Base-by-base conservation (phyloP, 2,113 vertebrate species). In the Rhabdomys dilectus region DNA sequence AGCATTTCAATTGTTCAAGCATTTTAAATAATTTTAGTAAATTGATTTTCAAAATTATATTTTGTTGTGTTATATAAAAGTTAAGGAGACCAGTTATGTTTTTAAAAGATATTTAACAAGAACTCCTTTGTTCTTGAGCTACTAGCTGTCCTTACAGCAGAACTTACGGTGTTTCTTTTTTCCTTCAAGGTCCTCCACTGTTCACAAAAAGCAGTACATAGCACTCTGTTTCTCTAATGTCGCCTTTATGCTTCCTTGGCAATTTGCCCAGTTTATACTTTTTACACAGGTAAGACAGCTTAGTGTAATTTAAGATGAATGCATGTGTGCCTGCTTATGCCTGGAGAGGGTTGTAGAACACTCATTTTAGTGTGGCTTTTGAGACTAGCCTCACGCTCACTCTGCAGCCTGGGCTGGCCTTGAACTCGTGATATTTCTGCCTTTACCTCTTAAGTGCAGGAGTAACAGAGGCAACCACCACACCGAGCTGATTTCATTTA, bases 261-360 rank as follows among this genome's bases (percentile, higher is more conserved):
- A 99, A 98, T 99, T 99, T 94, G 99, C 99, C 97, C 99, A 99
- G 98, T 99, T 99, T 97, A 99, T 99, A 96, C 99, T 99, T 97
- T 99, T 99, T 93, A 99, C 99, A 84, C 99, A 99, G 99, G 99
- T 99, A 98, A 99, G 98, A 68, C 45, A 8, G 48, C 87, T 88
- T 60, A 60, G 82, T 39, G 22, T 85, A 19, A 81, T 70, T 53
- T 29, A 82, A 81, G 3, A 24, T 45, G 4, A 72, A 66, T 88
- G 21, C 34, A 73, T 1, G 9, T 64, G 64, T 1, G 7, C 91
- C 26, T 70, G 3, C 7, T 72, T 91, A 22, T 80, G 93, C 86
- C 62, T 45, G 2, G 3, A 48, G 48, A 72, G 51, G 53, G 13
- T 29, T 73, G 66, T 4, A n/a, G 11, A 53, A 36, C 51, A 1